phyloP scores from a whole-genome alignment of 2,797 vertebrate species.

The Xenentodon cancila region DNA sequence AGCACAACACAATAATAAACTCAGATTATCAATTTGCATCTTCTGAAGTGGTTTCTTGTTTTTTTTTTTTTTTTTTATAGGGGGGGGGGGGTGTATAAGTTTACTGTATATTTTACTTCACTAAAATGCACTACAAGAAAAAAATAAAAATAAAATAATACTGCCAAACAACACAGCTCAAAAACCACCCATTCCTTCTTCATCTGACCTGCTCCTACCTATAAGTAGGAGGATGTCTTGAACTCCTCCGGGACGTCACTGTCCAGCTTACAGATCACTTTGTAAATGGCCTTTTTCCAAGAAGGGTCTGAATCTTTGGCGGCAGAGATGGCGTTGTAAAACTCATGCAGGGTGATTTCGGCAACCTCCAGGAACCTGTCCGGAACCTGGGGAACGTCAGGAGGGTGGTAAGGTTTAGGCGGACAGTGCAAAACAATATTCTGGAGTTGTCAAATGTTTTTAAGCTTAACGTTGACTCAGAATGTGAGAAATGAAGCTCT shows the following conservation, averaged over 20 bases:
- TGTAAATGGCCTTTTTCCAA: constrained; percentile 99
- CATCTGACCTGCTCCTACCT: constrained; percentile 49
- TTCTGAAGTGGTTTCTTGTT: constrained; percentile 19
- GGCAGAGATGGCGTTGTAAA: constrained; percentile 89
- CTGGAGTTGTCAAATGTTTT: background rate
- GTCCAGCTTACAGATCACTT: constrained; percentile 98
- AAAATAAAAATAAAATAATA: constrained; percentile 35
- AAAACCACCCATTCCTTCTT: constrained; percentile 9
- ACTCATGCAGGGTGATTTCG: constrained; percentile 92
- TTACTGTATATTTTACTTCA: constrained; percentile 66
- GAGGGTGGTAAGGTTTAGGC: background rate
- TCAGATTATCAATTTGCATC: constrained; percentile 28
- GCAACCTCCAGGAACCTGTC: constrained; percentile 92
- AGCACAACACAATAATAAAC: constrained; percentile 43
- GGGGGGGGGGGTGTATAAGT: no score
- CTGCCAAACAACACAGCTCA: constrained; percentile 22
- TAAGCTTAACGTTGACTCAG: constrained; percentile 9
- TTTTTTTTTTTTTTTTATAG: no score
- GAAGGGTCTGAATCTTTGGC: constrained; percentile 93
- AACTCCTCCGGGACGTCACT: constrained; percentile 92
- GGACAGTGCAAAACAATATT: no score
- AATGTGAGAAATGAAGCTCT: constrained; percentile 49
- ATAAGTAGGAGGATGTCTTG: constrained; percentile 88
- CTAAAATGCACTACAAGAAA: constrained; percentile 70
- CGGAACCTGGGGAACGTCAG: constrained; percentile 85